Base-by-base conservation (phyloP, 2,888 invertebrate species). In the Pimpla rufipes region DNA sequence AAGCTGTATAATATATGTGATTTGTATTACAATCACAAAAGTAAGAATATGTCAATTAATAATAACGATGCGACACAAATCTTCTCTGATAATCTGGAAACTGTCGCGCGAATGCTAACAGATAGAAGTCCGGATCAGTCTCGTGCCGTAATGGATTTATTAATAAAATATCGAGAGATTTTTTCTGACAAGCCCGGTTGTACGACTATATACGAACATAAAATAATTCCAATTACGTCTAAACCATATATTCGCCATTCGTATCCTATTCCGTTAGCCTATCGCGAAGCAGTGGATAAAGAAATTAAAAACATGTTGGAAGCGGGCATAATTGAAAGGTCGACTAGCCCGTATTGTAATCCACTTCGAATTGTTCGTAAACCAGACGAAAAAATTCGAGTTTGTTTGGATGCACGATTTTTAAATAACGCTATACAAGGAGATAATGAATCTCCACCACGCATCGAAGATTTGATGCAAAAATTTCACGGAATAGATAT, bases 221-320 rank as follows among this genome's bases (percentile, higher is more conserved):
- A 35, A 64, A 52, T 74, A n/a, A 52, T n/a, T 10, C 18, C 89
- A 64, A 59, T 70, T 11, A 84, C 87, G 42, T 74, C 81, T 0
- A 86, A 84, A 35, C 86, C 86, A 6, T 68, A 66, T 74, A 37
- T 90, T 86, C 79, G 79, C 40, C 57, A 81, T 29, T 86, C 88
- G 8, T 91, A 92, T 80, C 88, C 91, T 0, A 85, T 91, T 11
- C 90, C 91, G 4, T 85, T 89, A 55, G 81, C 89, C 6, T 66
- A 87, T 11, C 73, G 90, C 13, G 45, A 79, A 6, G 86, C 81
- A 3, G 88, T 91, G 18, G 88, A 88, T 50, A 47, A 78, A 0
- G 86, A 88, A 73, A 82, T 92, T 13, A 21, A 87, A 11, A 76
- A 85, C 80, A 89, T 91, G 89, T 52, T 90, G 13, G 68, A 85